phyloP scores from a whole-genome alignment of 2,797 vertebrate genomes.

The Micropoecilia bifurca region DNA sequence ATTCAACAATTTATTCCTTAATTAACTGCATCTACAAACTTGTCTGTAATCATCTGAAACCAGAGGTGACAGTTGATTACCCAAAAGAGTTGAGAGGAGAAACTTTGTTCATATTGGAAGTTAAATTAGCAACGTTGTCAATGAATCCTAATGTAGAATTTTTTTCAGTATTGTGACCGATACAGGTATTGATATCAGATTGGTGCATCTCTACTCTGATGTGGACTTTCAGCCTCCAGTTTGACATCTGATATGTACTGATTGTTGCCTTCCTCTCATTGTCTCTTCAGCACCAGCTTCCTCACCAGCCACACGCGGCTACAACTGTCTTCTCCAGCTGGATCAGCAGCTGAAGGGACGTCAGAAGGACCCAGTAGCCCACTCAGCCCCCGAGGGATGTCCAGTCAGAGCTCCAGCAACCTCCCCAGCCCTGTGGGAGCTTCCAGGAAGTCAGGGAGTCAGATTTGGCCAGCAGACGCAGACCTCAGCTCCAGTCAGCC shows the following conservation, averaged over 20 bases:
- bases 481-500: conserved; percentile 59
- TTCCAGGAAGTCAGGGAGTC: conserved; percentile 64
- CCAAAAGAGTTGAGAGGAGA: neutral
- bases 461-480: conserved; percentile 63
- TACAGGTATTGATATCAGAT: too few relatives aligned
- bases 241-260: neutral
- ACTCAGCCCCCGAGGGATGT: conserved; percentile 68
- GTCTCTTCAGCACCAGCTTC: conserved; percentile 80
- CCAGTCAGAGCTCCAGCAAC: conserved; percentile 79
- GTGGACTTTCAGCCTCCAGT: neutral
- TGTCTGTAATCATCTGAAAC: neutral
- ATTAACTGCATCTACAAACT: neutral
- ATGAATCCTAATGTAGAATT: too few relatives aligned
- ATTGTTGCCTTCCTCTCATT: conserved; percentile 2
- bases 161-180: too few relatives aligned
- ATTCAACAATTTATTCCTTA: neutral
- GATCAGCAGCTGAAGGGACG: conserved; percentile 64
- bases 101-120: neutral
- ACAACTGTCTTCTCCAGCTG: conserved; percentile 65
- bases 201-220: neutral
- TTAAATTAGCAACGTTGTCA: neutral
- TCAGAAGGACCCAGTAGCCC: conserved; percentile 75
- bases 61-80: neutral
- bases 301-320: conserved; percentile 76
- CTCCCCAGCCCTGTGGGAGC: conserved; percentile 75